phyloP scores from a whole-genome alignment of 2,888 invertebrate species.

The Escarpia spicata region DNA sequence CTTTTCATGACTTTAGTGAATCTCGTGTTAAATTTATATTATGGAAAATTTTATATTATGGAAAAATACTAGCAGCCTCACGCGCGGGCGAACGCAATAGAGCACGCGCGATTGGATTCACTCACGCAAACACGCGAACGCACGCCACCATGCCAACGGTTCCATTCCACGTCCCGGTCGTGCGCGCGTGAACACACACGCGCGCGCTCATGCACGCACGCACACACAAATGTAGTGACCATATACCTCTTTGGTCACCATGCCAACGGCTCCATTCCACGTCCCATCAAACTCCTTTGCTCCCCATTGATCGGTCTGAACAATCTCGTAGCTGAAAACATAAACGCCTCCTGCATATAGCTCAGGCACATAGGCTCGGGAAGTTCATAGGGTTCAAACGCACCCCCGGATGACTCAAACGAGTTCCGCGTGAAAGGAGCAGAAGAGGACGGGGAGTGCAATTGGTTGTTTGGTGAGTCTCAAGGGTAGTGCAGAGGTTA shows the following conservation, averaged over 20 bases:
- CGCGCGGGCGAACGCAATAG: neutral
- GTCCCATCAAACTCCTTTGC: neutral
- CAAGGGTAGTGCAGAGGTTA: too few relatives aligned
- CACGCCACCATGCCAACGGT: neutral
- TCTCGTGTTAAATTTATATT: too few relatives aligned
- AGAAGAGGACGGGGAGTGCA: too few relatives aligned
- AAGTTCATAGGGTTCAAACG: too few relatives aligned
- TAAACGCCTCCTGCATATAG: too few relatives aligned
- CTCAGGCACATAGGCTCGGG: too few relatives aligned
- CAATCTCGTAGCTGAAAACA: neutral
- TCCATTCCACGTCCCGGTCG: neutral
- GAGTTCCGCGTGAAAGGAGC: too few relatives aligned
- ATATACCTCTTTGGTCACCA: neutral
- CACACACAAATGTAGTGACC: neutral
- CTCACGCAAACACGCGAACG: neutral
- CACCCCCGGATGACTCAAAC: too few relatives aligned
- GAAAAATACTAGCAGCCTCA: neutral
- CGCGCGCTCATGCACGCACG: neutral
- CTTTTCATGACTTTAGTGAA: too few relatives aligned
- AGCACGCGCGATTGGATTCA: neutral
- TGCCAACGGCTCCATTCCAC: conserved; percentile 22
- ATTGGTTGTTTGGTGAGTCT: too few relatives aligned
- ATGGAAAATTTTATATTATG: too few relatives aligned
- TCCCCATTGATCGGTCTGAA: neutral
- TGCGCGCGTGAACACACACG: neutral